Evolutionary conservation across 1,140 invertebrate genomes (phyloP), one percentile per base, ranked within the genome.

Genomic region (Apis dorsata): DNA sequence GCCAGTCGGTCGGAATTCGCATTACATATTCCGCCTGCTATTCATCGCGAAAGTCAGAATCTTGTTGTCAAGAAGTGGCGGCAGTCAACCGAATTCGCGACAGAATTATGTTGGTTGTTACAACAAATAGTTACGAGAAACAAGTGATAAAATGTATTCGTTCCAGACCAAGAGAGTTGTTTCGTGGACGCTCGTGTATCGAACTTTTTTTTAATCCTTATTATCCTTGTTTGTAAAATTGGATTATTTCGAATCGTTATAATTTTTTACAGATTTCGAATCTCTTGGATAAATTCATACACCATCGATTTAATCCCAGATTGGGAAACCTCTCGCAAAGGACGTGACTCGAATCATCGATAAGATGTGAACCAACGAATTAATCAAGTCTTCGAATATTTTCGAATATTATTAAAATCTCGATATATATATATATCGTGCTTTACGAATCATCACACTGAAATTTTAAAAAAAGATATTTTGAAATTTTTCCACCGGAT

Each of bases 21-120:
- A 19, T 81, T 68, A 57, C 62, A 59, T 51, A 75, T 65, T 74
- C 60, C 34, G 11, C 34, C 24, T 3, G 79, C 71, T 75, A 75
- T 81, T 75, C 71, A 75, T 74, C 71, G 66, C 51, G n/a, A 65
- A 34, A 55, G 68, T 63, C 68, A 44, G 72, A 63, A 79, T 79
- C 59, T 53, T 79, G 68, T 62, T 79, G 68, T 57, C 65, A 7
- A 44, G 34, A 5, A 44, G 34, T 4, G 65, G 34, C 21, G 13
- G 63, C 49, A 57, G 68, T n/a, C 55, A 66, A 57, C 57, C 68
- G 24, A 60, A 72, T 79, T 71, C 68, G 2, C 34, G 4, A 34
- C 17, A 24, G 49, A 72, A 79, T 71, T 79, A 63, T 49, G 3
- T 24, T 19, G 49, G 44, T 71, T 79, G 60, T 69, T 59, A 70